Base-by-base conservation (phyloP, 2,113 vertebrate species). In the Colossoma macropomum region DNA sequence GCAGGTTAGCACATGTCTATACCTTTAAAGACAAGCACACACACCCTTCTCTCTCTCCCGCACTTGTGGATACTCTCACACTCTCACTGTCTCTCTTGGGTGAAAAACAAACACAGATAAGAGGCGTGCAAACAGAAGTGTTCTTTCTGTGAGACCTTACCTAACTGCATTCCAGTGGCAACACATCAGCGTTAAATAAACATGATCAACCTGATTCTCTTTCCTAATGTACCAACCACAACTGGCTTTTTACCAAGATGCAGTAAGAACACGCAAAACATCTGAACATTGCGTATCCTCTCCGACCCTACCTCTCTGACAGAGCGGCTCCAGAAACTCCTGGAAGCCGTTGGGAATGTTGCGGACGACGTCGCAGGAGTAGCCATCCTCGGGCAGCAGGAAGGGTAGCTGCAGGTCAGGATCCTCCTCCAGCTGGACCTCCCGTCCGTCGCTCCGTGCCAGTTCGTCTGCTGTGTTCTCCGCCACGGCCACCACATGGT, bases 351-450 rank as follows among this genome's bases (percentile, higher is more conserved):
- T 98, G 72, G 98, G 98, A 71, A 99, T 93, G 89, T 96, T 97
- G 84, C 97, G 95, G 90, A 99, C 97, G 30, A 98, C 97, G 23
- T 99, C 98, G 0, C 98, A 99, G 27, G 98, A 98, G 91, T 99
- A 99, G 59, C 98, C 98, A 38, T 99, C 98, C 92, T 99, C 98
- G 0, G 98, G 98, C 75, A 99, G 88, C 32, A 99, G 96, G 90
- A 99, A 99, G 72, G 98, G 98, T n/a, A 99, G 94, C 92, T 99
- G 98, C 32, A 99, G 94, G 88, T 99, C 98, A 0, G 98, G 98
- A 82, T 99, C 97, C 90, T 99, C 98, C 89, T 99, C 96, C 84
- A 99, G 91, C 76, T 96, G 98, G 10, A 99, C 98, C 82, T 99
- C 98, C 41, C 98, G 87, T 1, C 97, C 97, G 2, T 99, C 98